Evolutionary conservation across 2,113 vertebrate species (phyloP).

Genomic region (Eleginops maclovinus): DNA sequence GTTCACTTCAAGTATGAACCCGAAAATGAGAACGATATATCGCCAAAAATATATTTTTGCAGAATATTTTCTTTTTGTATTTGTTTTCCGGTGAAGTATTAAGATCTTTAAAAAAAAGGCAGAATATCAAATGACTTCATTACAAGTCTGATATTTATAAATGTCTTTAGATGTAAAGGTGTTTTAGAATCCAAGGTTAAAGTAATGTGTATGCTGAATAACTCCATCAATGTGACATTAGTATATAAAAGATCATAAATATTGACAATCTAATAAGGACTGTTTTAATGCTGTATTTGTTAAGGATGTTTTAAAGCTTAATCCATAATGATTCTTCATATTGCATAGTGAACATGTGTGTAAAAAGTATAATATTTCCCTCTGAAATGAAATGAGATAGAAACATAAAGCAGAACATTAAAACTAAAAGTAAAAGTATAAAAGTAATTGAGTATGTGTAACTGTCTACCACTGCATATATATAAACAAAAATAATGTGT

Average conservation of each 20-base stretch:
- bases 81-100: not conserved
- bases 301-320: not conserved
- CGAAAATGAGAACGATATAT: too few species aligned
- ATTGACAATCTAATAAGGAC: not conserved
- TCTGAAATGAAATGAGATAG: not conserved
- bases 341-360: not conserved
- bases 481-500: not conserved
- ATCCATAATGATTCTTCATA: not conserved
- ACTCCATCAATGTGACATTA: not conserved
- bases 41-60: not conserved
- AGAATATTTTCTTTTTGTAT: not conserved
- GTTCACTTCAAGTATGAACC: too few species aligned
- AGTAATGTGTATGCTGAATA: not conserved
- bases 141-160: not conserved
- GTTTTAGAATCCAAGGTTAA: not conserved
- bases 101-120: not conserved
- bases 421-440: not conserved
- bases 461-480: not conserved
- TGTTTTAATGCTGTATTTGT: not conserved
- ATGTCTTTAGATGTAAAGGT: too few species aligned
- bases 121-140: not conserved
- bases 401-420: not conserved
- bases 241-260: not conserved
- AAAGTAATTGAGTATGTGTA: not conserved
- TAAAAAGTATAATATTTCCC: not conserved